Conservation (phyloP, 1,140 invertebrate genomes). For the Macrostomum lignano region DNA sequence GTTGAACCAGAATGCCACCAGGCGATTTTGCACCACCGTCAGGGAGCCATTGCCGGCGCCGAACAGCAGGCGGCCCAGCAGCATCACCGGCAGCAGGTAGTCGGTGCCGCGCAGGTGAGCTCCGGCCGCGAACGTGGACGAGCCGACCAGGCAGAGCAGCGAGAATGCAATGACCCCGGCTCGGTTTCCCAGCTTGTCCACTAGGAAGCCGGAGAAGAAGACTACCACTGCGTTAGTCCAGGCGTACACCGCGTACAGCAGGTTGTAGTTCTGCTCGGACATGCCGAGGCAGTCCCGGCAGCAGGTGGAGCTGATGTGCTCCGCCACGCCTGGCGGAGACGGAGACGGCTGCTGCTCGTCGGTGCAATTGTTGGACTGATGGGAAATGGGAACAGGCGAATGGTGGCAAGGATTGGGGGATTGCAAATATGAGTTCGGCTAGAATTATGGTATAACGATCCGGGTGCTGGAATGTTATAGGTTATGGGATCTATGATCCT, state of each 20-base stretch:
- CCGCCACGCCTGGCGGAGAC: no score
- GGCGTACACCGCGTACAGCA: constrained; percentile 28
- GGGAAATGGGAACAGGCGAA: no score
- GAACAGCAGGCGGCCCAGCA: no score
- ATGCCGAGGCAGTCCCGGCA: constrained; percentile 25
- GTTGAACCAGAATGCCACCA: constrained; percentile 27
- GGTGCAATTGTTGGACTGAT: no score
- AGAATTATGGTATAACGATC: no score
- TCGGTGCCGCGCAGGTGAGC: constrained; percentile 18
- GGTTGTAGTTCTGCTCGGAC: constrained; percentile 23
- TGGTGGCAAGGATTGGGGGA: no score
- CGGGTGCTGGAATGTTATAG: no score
- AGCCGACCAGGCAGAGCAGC: constrained; percentile 24
- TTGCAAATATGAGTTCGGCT: no score
- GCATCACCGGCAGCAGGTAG: constrained; percentile 25
- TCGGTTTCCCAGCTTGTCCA: constrained; percentile 28
- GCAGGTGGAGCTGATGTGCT: no score
- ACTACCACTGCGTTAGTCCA: constrained; percentile 29
- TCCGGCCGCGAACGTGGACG: constrained; percentile 22
- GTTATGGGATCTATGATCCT: no score
- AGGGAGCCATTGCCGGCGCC: constrained; percentile 28
- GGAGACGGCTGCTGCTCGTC: no score
- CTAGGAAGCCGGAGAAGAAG: constrained; percentile 24
- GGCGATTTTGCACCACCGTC: constrained; percentile 29
- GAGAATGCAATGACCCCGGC: constrained; percentile 27